These are phyloP conservation scores for Heliornis fulica DNA, from an alignment of 2,113 vertebrate genomes.

Conservation along the genomic window DNA sequence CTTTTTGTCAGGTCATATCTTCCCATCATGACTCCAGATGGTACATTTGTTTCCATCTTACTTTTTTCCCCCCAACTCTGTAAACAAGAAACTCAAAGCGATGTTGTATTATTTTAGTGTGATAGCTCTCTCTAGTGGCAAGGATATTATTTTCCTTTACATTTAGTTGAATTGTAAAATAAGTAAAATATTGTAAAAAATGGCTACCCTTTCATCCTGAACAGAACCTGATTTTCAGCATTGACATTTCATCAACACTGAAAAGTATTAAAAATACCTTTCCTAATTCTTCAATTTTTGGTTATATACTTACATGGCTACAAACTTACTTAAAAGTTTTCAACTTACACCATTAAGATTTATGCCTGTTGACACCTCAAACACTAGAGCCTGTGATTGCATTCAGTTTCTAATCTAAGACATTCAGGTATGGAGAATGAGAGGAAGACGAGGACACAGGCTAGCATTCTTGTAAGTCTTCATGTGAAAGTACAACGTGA, in stretches of 20 bases:
- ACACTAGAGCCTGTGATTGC: neutral
- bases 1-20: conserved; percentile 67
- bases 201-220: neutral
- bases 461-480: neutral
- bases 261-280: neutral
- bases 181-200: too few relatives aligned
- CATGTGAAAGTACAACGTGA: neutral
- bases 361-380: neutral
- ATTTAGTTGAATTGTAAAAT: neutral
- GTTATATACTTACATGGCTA: neutral
- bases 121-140: conserved; percentile 63
- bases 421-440: neutral
- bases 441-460: neutral
- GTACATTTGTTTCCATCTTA: neutral
- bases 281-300: neutral
- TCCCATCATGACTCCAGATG: conserved; percentile 61
- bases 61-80: neutral
- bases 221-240: neutral
- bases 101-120: conserved; percentile 33
- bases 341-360: neutral
- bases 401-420: neutral
- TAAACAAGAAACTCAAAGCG: neutral
- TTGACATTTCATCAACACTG: neutral
- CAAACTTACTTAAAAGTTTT: neutral
- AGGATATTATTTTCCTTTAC: conserved; percentile 35